Evolutionary conservation across 2,888 invertebrate genomes (phyloP).

Genomic region (Eristalis intricaria): DNA sequence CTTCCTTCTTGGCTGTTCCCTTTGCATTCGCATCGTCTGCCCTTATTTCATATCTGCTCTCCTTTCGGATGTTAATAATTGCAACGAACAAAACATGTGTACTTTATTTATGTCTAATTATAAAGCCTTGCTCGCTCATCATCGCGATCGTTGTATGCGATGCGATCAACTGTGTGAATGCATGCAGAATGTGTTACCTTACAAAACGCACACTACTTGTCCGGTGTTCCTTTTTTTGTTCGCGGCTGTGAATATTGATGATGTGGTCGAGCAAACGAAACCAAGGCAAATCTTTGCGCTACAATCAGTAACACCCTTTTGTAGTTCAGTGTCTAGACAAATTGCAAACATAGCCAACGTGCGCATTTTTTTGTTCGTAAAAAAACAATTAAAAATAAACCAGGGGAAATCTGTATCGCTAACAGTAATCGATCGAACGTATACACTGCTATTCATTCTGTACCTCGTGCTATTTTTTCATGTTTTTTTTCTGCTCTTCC

Average conservation of each 20-base stretch:
- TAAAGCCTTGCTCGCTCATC: constrained; percentile 43
- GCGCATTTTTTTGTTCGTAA: constrained; percentile 1
- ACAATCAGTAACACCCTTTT: constrained; percentile 72
- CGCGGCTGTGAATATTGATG: constrained; percentile 56
- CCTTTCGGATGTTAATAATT: constrained; percentile 66
- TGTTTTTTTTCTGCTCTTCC: not conserved
- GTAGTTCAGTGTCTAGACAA: constrained; percentile 70
- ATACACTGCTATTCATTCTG: constrained; percentile 24
- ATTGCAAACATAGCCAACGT: constrained; percentile 63
- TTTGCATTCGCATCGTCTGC: not conserved
- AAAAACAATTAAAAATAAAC: constrained; percentile 58
- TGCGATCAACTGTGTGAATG: not conserved
- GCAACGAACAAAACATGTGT: constrained; percentile 68
- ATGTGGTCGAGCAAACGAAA: constrained; percentile 27
- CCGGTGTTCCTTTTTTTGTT: constrained; percentile 29
- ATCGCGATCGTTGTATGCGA: constrained; percentile 8
- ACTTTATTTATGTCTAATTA: constrained; percentile 71
- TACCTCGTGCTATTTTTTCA: not conserved
- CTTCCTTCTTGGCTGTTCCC: not conserved
- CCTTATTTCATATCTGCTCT: constrained; percentile 34
- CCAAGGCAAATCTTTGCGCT: constrained; percentile 59
- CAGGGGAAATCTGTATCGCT: constrained; percentile 46
- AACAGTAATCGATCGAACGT: constrained; percentile 66
- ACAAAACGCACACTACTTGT: constrained; percentile 41
- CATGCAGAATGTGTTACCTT: not conserved